phyloP scores from a whole-genome alignment of 2,888 invertebrate species.

The Poecilus cupreus region DNA sequence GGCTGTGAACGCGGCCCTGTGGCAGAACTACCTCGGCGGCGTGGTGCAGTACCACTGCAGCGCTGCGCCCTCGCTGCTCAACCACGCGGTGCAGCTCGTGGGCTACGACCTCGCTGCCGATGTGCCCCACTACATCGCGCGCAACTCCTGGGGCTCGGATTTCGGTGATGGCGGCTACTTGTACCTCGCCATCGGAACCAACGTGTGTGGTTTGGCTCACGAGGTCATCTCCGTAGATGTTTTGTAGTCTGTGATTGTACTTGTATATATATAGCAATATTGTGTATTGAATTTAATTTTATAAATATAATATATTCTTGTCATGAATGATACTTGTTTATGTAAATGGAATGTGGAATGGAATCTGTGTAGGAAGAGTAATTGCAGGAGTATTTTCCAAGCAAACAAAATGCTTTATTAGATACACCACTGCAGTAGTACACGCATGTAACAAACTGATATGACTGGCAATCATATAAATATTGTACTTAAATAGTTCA shows the following conservation, averaged over 20 bases:
- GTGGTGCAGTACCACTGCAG: conserved; percentile 89
- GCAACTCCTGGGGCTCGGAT: conserved; percentile 88
- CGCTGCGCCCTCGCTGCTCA: conserved; percentile 76
- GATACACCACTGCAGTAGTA: conserved; percentile 74
- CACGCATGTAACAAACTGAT: conserved; percentile 74
- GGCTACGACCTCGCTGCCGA: conserved; percentile 85
- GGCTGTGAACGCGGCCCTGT: conserved; percentile 87
- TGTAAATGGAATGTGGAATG: too few relatives aligned
- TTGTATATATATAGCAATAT: too few relatives aligned
- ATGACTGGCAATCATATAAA: conserved; percentile 72
- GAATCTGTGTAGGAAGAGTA: too few relatives aligned
- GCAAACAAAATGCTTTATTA: conserved; percentile 75
- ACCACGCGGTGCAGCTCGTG: conserved; percentile 89
- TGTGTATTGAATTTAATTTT: too few relatives aligned
- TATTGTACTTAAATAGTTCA: conserved; percentile 71
- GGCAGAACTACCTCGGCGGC: conserved; percentile 92
- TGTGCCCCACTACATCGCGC: conserved; percentile 87
- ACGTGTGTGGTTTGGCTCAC: conserved; percentile 86
- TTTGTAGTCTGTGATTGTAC: conserved; percentile 63
- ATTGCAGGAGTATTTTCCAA: conserved; percentile 67
- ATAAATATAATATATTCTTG: too few relatives aligned
- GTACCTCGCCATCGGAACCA: conserved; percentile 83
- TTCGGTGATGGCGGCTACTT: conserved; percentile 87
- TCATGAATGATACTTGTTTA: too few relatives aligned
- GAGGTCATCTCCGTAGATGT: conserved; percentile 81